These are phyloP conservation scores for Latrodectus hesperus DNA, from an alignment of 2,888 invertebrate genomes.

Conservation along the genomic window DNA sequence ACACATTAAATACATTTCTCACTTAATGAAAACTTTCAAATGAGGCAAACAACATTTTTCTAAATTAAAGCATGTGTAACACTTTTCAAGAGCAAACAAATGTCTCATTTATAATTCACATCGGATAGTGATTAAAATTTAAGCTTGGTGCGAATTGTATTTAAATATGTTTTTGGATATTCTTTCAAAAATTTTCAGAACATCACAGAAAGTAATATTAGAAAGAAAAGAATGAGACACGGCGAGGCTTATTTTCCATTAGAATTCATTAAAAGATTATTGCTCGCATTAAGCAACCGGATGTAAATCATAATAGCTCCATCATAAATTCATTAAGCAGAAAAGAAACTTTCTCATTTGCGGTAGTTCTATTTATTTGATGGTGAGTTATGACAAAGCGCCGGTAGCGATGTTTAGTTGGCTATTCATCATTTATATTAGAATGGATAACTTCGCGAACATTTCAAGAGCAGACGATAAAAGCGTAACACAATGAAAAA, in stretches of 20 bases:
- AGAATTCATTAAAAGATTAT: conserved; percentile 44
- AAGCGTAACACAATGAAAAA: conserved; percentile 54
- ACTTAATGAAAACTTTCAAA: too few species aligned
- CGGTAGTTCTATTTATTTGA: background rate
- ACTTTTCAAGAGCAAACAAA: too few species aligned
- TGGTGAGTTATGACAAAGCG: conserved; percentile 15
- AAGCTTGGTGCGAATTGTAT: too few species aligned
- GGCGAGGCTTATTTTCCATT: conserved; percentile 33
- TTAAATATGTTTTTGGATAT: background rate
- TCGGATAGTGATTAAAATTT: too few species aligned
- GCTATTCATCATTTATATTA: conserved; percentile 59
- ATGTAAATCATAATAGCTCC: conserved; percentile 37
- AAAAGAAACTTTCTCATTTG: conserved; percentile 5
- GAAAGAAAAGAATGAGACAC: background rate
- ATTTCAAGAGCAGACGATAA: conserved; percentile 54
- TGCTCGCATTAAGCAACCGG: conserved; percentile 29
- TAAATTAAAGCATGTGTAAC: too few species aligned
- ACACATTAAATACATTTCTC: too few species aligned
- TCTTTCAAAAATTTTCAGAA: background rate
- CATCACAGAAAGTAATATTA: background rate
- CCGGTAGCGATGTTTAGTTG: conserved; percentile 19
- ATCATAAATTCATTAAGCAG: conserved; percentile 35
- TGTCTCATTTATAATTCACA: too few species aligned
- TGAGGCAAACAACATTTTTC: too few species aligned
- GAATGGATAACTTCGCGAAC: conserved; percentile 49